phyloP scores from a whole-genome alignment of 2,888 invertebrate species.

The Frankliniella intonsa region DNA sequence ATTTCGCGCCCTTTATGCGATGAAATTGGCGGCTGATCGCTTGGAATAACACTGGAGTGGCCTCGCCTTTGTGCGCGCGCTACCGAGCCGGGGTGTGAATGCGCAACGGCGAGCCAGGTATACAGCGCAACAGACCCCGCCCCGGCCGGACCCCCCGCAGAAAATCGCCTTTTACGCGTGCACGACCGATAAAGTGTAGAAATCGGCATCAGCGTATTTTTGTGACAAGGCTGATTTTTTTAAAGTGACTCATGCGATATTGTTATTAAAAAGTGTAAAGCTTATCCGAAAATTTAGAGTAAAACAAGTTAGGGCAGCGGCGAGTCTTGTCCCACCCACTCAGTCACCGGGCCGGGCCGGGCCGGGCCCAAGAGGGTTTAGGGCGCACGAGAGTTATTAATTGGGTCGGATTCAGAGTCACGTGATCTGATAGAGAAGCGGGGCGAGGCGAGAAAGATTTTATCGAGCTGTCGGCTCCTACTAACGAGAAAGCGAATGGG shows the following conservation, averaged over 20 bases:
- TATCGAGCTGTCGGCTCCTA: constrained; percentile 8
- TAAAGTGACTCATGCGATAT: no score
- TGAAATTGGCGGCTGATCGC: constrained; percentile 7
- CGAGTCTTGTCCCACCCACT: no score
- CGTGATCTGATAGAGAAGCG: not conserved
- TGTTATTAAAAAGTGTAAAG: no score
- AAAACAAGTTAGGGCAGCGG: no score
- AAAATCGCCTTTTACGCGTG: no score
- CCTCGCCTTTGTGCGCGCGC: not conserved
- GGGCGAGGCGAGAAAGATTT: not conserved
- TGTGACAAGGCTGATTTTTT: no score
- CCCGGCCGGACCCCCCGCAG: no score
- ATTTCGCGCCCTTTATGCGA: constrained; percentile 18
- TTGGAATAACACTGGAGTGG: not conserved
- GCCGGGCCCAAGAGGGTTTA: not conserved
- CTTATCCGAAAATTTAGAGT: no score
- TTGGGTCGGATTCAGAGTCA: not conserved
- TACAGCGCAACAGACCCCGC: no score
- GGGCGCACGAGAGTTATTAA: constrained; percentile 5
- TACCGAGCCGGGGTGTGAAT: not conserved
- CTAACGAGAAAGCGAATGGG: not conserved
- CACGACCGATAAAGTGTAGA: no score
- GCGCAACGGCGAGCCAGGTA: not conserved
- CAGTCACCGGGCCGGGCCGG: not conserved
- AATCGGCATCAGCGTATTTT: no score